Conservation (phyloP, 2,113 vertebrate genomes). For the Ptychochromis oligacanthus region DNA sequence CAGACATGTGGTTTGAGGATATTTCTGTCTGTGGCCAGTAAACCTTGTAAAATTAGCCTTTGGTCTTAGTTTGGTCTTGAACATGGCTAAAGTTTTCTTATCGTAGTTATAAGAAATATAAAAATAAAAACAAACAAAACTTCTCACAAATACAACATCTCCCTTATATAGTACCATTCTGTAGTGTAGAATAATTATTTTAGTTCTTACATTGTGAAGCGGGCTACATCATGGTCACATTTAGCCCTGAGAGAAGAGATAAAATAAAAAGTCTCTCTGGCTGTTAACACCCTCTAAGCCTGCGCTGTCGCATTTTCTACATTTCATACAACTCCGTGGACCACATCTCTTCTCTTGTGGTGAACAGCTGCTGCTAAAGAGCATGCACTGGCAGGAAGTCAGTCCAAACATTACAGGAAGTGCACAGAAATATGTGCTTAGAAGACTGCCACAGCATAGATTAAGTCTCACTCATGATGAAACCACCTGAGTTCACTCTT, state of each 20-base stretch:
- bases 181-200: background rate
- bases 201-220: background rate
- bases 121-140: background rate
- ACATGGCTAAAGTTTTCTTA: background rate
- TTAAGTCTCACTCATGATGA: conserved; percentile 29
- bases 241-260: background rate
- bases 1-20: conserved; percentile 16
- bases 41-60: conserved; percentile 19
- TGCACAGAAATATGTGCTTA: conserved; percentile 39
- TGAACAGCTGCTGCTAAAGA: conserved; percentile 58
- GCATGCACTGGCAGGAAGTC: conserved; percentile 74
- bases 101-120: background rate
- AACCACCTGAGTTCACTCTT: conserved; percentile 40
- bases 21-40: conserved; percentile 1
- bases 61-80: background rate
- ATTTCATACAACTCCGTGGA: conserved; percentile 46
- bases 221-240: background rate
- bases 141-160: background rate
- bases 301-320: background rate
- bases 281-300: background rate
- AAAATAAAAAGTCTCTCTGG: background rate
- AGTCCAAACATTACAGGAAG: conserved; percentile 73
- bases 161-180: background rate
- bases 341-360: conserved; percentile 73
- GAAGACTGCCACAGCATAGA: conserved; percentile 40